Evolutionary conservation across 2,888 invertebrate genomes (phyloP).

Genomic region (Tolmerus cingulatus): DNA sequence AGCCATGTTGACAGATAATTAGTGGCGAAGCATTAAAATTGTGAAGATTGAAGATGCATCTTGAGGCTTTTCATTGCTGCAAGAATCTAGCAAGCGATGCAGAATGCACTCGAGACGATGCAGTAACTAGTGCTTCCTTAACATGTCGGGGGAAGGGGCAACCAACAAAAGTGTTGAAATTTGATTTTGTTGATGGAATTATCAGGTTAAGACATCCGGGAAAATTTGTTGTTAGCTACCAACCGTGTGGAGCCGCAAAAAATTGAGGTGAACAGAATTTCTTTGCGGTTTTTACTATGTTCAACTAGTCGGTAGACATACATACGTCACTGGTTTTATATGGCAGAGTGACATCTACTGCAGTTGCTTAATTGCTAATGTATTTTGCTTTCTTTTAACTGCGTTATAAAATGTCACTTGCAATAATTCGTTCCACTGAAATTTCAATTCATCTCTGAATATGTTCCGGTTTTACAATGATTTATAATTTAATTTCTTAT

Average conservation of each 20-base stretch:
- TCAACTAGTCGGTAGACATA: not conserved
- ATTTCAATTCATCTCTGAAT: not conserved
- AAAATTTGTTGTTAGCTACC: not conserved
- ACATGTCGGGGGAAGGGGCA: not conserved
- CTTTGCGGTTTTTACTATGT: not conserved
- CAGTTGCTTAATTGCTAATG: not conserved
- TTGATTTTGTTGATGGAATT: not conserved
- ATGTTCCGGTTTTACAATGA: not conserved
- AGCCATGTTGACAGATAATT: constrained; percentile 6
- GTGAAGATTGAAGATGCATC: not conserved
- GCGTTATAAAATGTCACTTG: not conserved
- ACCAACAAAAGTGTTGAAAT: not conserved
- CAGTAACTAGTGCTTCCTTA: not conserved
- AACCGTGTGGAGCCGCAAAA: not conserved
- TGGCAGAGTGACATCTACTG: not conserved
- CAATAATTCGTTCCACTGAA: not conserved
- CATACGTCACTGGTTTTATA: not conserved
- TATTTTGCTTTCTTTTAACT: not conserved
- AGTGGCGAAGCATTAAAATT: constrained; percentile 13
- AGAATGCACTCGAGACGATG: too few relatives aligned
- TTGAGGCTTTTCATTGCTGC: not conserved
- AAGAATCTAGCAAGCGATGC: not conserved
- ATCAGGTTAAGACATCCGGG: not conserved
- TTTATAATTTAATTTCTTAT: not conserved
- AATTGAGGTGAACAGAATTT: not conserved